phyloP scores from a whole-genome alignment of 37 sponge, comb jelly and placozoan genomes.

The Aplysina aerophoba region DNA sequence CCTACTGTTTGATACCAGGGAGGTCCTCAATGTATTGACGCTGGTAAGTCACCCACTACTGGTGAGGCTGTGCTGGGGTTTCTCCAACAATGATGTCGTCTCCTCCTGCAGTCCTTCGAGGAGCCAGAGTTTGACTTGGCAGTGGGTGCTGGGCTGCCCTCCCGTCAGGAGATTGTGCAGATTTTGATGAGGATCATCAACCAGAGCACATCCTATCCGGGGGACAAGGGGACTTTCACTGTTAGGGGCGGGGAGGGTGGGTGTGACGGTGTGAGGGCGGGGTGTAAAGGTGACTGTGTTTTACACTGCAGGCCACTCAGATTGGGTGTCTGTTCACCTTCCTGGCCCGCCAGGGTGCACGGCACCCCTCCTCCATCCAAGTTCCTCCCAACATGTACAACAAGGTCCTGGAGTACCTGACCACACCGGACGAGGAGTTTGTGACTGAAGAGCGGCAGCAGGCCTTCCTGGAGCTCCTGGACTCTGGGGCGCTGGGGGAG shows the following conservation, averaged over 20 bases:
- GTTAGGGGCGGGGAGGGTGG: not conserved
- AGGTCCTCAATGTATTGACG: slow-evolving; percentile 85
- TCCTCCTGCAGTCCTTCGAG: slow-evolving; percentile 73
- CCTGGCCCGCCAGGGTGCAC: slow-evolving; percentile 81
- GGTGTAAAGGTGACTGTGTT: not conserved
- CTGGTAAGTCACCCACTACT: slow-evolving; percentile 36
- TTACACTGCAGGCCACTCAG: slow-evolving; percentile 64
- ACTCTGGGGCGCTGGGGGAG: slow-evolving; percentile 68
- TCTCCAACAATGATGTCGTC: slow-evolving; percentile 1
- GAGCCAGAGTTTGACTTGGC: slow-evolving; percentile 69
- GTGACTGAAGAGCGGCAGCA: slow-evolving; percentile 84
- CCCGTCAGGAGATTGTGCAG: slow-evolving; percentile 67
- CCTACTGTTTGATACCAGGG: slow-evolving; percentile 81
- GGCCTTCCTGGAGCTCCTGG: slow-evolving; percentile 81
- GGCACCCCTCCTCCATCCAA: slow-evolving; percentile 49
- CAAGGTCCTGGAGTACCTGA: slow-evolving; percentile 79
- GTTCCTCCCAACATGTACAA: slow-evolving; percentile 69
- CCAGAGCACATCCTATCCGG: not conserved
- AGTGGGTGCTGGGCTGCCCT: slow-evolving; percentile 53
- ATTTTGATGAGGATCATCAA: slow-evolving; percentile 70
- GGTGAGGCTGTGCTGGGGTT: not conserved
- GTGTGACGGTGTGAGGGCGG: too few relatives aligned
- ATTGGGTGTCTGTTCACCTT: slow-evolving; percentile 86
- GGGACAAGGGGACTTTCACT: not conserved
- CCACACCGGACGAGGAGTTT: slow-evolving; percentile 71